These are phyloP conservation scores for Andrena camellia DNA, from an alignment of 2,888 invertebrate genomes.

Conservation along the genomic window DNA sequence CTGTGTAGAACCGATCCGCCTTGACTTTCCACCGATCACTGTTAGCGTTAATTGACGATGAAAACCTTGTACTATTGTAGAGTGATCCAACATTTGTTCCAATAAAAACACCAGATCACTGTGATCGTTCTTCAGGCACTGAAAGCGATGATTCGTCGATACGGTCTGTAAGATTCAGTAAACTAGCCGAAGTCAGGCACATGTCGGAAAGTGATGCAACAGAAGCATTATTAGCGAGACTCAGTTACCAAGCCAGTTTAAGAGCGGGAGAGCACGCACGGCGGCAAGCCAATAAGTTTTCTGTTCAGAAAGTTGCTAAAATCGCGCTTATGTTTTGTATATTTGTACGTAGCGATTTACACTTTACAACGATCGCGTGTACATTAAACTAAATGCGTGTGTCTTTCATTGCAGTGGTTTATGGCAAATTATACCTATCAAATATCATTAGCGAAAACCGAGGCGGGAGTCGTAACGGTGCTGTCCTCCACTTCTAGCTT, in stretches of 20 bases:
- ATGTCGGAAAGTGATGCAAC: constrained; percentile 96
- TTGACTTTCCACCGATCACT: background rate
- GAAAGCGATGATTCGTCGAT: constrained; percentile 95
- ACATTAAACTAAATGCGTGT: constrained; percentile 2
- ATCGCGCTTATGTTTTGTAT: constrained; percentile 94
- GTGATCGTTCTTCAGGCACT: constrained; percentile 90
- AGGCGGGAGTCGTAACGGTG: constrained; percentile 94
- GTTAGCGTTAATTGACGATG: constrained; percentile 31
- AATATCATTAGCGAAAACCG: constrained; percentile 93
- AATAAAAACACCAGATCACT: constrained; percentile 91
- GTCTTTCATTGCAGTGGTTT: constrained; percentile 92
- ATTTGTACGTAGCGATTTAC: constrained; percentile 87
- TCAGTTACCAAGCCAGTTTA: constrained; percentile 97
- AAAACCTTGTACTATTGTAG: constrained; percentile 85
- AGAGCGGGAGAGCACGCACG: constrained; percentile 93
- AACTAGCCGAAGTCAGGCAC: constrained; percentile 95
- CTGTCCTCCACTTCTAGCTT: constrained; percentile 95
- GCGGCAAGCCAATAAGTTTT: constrained; percentile 91
- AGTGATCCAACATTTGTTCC: constrained; percentile 97
- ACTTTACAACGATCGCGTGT: background rate
- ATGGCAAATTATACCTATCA: constrained; percentile 97
- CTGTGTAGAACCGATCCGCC: background rate
- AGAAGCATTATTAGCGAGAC: constrained; percentile 95
- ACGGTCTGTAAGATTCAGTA: constrained; percentile 95
- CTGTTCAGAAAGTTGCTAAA: constrained; percentile 91